Base-by-base conservation (phyloP, 2,113 vertebrate genomes). In the Fregetta grallaria region DNA sequence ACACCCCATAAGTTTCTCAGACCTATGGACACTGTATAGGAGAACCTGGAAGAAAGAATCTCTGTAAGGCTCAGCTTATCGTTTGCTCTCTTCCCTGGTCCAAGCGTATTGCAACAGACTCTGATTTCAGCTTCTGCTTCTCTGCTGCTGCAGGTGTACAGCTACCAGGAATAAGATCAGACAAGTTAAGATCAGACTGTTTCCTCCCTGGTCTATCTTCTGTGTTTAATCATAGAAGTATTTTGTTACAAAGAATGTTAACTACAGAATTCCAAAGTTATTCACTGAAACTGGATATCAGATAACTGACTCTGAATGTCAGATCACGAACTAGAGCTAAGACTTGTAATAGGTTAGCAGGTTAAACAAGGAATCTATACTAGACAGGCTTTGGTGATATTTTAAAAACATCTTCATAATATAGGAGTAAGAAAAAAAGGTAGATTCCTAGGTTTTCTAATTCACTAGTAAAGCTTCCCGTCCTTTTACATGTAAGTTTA, bases 351-450 rank as follows among this genome's bases (percentile, higher is more conserved):
- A 93, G 82, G 63, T 94, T 90, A 93, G 82, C 79, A 83, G 85
- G 88, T 92, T 89, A 92, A 95, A 85, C 53, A 86, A 77, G 36
- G 94, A 96, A 92, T 93, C 67, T 62, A 67, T 75, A 40, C 36
- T 67, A 34, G 70, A 14, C 49, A 79, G 77, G 42, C 50, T 70
- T 92, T 44, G 29, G 65, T 63, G 49, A 29, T 74, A 45, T 91
- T 94, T 86, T 67, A 50, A 75, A 90, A 91, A 36, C 38, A 67
- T 63, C 61, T 81, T 95, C 17, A 30, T 81, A 61, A 86, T 47
- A 47, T 7, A 66, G 62, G 22, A 80, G 29, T 70, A 38, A 79
- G 58, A 49, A 89, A 84, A 38, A 94, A 49, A 13, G 34, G 26
- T 56, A 38, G 45, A 70, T 78, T 79, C n/a, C 9, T 38, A 6